Conservation (phyloP, 1,140 invertebrate genomes). For the Drosophila asahinai region DNA sequence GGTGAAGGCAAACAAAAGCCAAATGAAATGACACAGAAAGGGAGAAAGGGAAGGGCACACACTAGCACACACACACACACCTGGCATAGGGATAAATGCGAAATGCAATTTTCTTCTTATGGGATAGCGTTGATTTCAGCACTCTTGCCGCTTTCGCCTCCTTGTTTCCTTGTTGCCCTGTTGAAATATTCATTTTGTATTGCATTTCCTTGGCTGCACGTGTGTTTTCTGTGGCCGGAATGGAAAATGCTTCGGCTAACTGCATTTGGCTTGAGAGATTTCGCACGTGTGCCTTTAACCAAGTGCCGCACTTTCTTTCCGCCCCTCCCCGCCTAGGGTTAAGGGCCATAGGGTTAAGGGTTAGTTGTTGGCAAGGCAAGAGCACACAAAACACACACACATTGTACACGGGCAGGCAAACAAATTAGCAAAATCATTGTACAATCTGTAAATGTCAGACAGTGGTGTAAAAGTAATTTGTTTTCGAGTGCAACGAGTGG, state of each 20-base stretch:
- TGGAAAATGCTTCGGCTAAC: conserved; percentile 38
- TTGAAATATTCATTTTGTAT: conserved; percentile 82
- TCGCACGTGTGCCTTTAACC: conserved; percentile 78
- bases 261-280: conserved; percentile 79
- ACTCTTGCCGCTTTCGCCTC: not conserved
- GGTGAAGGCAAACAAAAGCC: conserved; percentile 3
- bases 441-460: conserved; percentile 57
- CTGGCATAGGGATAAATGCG: conserved; percentile 63
- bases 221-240: conserved; percentile 43
- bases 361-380: conserved; percentile 24
- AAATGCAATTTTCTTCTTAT: conserved; percentile 78
- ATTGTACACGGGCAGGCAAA: conserved; percentile 60
- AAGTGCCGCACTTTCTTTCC: conserved; percentile 54
- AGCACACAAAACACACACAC: conserved; percentile 16
- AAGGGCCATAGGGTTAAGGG: conserved; percentile 23
- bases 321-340: conserved; percentile 18
- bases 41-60: not conserved
- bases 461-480: conserved; percentile 62
- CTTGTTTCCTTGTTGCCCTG: conserved; percentile 22
- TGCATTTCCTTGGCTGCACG: conserved; percentile 60
- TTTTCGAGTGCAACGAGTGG: conserved; percentile 3
- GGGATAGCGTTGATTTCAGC: conserved; percentile 72
- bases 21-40: not conserved
- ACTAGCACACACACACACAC: conserved; percentile 22
- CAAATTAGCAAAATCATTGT: conserved; percentile 79